Conservation (phyloP, 2,113 vertebrate species). For the Alosa alosa region DNA sequence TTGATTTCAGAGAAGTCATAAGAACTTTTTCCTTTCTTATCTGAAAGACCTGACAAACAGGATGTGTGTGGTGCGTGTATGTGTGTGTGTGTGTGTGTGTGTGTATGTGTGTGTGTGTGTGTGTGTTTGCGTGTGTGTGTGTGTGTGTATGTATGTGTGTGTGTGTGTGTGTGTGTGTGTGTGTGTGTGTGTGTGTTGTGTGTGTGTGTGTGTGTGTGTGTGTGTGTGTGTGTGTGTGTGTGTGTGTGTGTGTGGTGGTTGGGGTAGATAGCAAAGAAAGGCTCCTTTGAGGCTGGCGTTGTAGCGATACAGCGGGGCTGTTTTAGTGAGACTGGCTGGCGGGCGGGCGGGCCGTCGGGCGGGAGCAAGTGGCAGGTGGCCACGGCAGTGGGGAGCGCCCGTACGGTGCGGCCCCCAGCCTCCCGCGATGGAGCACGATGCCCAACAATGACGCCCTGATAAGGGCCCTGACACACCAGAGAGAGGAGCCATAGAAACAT, state of each 20-base stretch:
- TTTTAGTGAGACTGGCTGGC: not conserved
- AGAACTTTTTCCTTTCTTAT: not conserved
- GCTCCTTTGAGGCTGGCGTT: not conserved
- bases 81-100: not conserved
- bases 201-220: not conserved
- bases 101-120: not conserved
- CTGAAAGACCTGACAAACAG: not conserved
- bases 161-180: not conserved
- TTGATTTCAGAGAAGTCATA: not conserved
- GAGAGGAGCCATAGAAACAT: not conserved
- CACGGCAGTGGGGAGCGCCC: not conserved
- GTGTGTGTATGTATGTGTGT: not conserved
- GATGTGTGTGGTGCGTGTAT: too few species aligned
- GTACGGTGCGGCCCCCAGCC: not conserved
- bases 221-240: not conserved
- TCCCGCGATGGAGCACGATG: not conserved
- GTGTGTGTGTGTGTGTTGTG: too few species aligned
- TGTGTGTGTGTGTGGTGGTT: not conserved
- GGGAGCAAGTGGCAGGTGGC: not conserved
- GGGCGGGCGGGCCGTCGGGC: not conserved
- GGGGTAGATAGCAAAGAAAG: not conserved
- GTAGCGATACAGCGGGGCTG: not conserved
- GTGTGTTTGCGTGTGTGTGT: not conserved
- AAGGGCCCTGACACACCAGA: not conserved
- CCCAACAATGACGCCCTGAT: not conserved